Evolutionary conservation across 2,888 invertebrate species (phyloP), one percentile per base, ranked within the genome.

Genomic region (Hololepta plana): DNA sequence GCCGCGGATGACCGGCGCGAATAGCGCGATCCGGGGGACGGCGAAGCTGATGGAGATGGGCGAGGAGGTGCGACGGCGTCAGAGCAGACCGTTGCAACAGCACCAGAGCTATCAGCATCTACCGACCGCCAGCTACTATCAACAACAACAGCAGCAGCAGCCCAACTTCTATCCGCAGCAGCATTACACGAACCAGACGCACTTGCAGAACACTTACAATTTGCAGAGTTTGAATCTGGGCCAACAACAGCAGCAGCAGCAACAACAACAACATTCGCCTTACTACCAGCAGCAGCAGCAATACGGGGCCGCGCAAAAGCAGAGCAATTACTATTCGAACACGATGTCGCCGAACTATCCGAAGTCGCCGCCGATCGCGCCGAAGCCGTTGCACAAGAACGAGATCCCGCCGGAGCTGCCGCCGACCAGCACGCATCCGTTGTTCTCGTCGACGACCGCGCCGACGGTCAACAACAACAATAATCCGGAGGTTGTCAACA

Each of bases 1-100:
- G n/a, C n/a, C n/a, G n/a, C n/a, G n/a, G n/a, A n/a, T n/a, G n/a
- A 30, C 26, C 12, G 4, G 20, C 21, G 14, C 17, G 4, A 27
- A 13, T 11, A 29, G 35, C 24, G 17, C 28, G 20, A 22, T 49
- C 15, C 37, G 52, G 13, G 63, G 68, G 2, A 56, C 64, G 21
- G 73, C 73, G 0, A 74, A 80, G 46, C 57, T 80, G 30, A 70
- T 72, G 3, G 82, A 82, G 52, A 79, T 82, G 76, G 71, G 77
- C 3, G 80, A 85, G 43, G 80, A 84, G 46, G 72, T 79, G 6
- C 53, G 73, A 32, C 54, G 77, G 23, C 49, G 73, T 10, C 64
- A 64, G 36, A 62, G 59, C 34, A 52, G 59, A 19, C 41, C 45
- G 19, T 38, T 38, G 27, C 41, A 39, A 16, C 38, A 38, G 24